Evolutionary conservation across 2,113 vertebrate genomes (phyloP).

Genomic region (Seriola quinqueradiata): DNA sequence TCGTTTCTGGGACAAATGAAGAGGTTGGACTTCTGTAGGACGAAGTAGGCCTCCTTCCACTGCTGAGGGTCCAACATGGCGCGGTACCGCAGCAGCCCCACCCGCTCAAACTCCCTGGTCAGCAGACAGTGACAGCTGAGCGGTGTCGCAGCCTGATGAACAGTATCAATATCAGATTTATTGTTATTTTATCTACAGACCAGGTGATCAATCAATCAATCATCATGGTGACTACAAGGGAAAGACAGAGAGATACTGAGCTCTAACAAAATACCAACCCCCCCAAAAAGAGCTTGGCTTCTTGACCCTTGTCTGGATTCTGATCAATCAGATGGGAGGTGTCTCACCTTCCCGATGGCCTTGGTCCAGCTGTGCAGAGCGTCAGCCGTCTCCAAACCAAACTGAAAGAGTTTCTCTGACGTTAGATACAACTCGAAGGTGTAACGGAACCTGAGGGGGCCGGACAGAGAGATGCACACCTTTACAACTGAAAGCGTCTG

Average conservation of each 20-base stretch:
- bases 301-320: too few species aligned
- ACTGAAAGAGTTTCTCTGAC: conserved; percentile 91
- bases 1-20: conserved; percentile 90
- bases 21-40: conserved; percentile 96
- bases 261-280: too few species aligned
- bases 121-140: conserved; percentile 95
- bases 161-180: too few species aligned
- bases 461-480: neutral
- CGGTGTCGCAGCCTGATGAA: conserved; percentile 89
- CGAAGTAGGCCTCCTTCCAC: conserved; percentile 94
- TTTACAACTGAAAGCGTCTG: too few species aligned
- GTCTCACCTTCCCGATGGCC: conserved; percentile 90
- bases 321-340: too few species aligned
- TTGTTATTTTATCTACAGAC: too few species aligned
- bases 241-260: too few species aligned
- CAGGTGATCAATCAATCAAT: too few species aligned
- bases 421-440: conserved; percentile 92
- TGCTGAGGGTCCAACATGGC: conserved; percentile 92
- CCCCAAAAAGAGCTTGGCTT: too few species aligned
- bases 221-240: too few species aligned
- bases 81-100: conserved; percentile 91
- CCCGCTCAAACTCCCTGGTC: conserved; percentile 91
- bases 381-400: conserved; percentile 89
- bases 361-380: conserved; percentile 91
- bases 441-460: conserved; percentile 88